Evolutionary conservation across 2,888 invertebrate species (phyloP).

Genomic region (Oscheius onirici): DNA sequence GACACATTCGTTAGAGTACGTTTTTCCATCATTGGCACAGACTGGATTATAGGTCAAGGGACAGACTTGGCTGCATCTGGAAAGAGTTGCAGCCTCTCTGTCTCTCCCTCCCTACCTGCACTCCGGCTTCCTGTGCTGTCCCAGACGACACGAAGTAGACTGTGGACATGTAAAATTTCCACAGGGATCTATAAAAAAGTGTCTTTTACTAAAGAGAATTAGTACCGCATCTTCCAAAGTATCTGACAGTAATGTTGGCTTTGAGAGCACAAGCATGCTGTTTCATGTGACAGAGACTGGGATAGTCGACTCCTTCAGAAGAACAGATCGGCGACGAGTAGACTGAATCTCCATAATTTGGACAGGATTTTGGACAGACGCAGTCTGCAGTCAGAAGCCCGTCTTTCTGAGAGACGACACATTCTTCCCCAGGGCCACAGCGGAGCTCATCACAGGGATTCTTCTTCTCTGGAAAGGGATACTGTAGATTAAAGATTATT

Average conservation of each 20-base stretch:
- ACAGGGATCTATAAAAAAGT: slow-evolving; percentile 80
- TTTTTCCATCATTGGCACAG: slow-evolving; percentile 76
- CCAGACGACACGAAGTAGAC: slow-evolving; percentile 84
- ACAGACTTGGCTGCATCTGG: slow-evolving; percentile 83
- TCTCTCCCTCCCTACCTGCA: slow-evolving; percentile 77
- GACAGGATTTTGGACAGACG: slow-evolving; percentile 55
- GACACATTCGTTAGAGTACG: slow-evolving; percentile 82
- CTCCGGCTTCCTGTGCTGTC: slow-evolving; percentile 83
- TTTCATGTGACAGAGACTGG: slow-evolving; percentile 56
- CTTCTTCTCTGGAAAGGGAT: slow-evolving; percentile 47
- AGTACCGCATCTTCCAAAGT: slow-evolving; percentile 75
- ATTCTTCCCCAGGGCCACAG: slow-evolving; percentile 62
- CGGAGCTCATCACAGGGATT: slow-evolving; percentile 63
- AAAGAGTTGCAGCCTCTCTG: too few relatives aligned
- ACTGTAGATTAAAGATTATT: not conserved
- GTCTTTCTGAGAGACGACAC: slow-evolving; percentile 49
- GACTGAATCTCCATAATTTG: slow-evolving; percentile 60
- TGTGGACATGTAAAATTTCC: slow-evolving; percentile 81
- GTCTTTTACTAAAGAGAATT: slow-evolving; percentile 6
- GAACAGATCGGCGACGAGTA: slow-evolving; percentile 79
- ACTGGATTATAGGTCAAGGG: slow-evolving; percentile 82
- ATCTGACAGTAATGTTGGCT: slow-evolving; percentile 73
- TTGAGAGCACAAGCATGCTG: slow-evolving; percentile 71
- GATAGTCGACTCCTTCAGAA: slow-evolving; percentile 73
- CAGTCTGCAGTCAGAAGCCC: slow-evolving; percentile 54